These are phyloP conservation scores for Riptortus pedestris DNA, from an alignment of 1,140 invertebrate species.

Conservation along the genomic window DNA sequence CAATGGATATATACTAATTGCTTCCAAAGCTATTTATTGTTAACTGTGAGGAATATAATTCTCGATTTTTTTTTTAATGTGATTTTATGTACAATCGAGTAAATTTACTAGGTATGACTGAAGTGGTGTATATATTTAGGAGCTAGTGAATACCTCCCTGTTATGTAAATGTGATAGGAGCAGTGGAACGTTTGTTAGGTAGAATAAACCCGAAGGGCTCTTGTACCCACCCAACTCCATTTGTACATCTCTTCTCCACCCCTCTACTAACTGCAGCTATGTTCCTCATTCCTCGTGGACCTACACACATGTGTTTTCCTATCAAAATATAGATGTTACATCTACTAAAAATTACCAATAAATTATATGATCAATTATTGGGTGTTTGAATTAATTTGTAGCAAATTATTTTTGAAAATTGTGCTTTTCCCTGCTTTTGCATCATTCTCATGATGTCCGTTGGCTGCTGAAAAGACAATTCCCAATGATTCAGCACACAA, in stretches of 20 bases:
- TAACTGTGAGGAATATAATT: constrained; percentile 27
- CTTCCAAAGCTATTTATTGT: constrained; percentile 23
- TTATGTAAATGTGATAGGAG: constrained; percentile 10
- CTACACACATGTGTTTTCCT: too few relatives aligned
- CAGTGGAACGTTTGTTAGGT: neutral
- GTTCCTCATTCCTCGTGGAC: neutral
- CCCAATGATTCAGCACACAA: too few relatives aligned
- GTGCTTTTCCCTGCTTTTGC: too few relatives aligned
- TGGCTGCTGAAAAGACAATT: too few relatives aligned
- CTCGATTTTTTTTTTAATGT: constrained; percentile 24
- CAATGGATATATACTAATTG: constrained; percentile 5
- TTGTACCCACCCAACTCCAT: neutral
- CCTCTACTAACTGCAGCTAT: neutral
- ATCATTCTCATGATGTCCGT: too few relatives aligned
- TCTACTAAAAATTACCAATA: too few relatives aligned
- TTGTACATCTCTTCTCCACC: neutral
- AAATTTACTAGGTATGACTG: neutral
- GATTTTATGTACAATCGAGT: constrained; percentile 15
- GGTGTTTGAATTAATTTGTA: too few relatives aligned
- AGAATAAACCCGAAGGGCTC: neutral
- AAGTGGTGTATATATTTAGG: constrained; percentile 8
- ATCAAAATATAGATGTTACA: too few relatives aligned
- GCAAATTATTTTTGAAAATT: too few relatives aligned
- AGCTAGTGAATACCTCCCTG: neutral
- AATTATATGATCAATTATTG: too few relatives aligned